Evolutionary conservation across 2,797 vertebrate species (phyloP).

Genomic region (Karalla daura): DNA sequence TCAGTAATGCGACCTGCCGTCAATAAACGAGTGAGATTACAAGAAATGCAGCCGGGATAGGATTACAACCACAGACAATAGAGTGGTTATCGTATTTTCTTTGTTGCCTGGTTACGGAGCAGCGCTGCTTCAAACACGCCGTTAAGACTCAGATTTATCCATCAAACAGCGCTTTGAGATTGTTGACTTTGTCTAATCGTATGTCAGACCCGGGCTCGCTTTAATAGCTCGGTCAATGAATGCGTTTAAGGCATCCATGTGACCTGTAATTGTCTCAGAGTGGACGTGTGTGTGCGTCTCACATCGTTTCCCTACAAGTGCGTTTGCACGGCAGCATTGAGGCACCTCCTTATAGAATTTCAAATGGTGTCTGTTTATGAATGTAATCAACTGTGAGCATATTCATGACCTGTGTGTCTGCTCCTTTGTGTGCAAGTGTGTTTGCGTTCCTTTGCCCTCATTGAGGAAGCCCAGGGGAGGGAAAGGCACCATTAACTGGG

Average conservation of each 20-base stretch:
- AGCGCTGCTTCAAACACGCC: constrained; percentile 44
- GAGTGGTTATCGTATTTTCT: constrained; percentile 60
- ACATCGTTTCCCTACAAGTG: not conserved
- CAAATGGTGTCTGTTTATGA: constrained; percentile 2
- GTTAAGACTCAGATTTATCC: constrained; percentile 52
- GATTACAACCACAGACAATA: constrained; percentile 33
- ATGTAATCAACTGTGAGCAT: constrained; percentile 3
- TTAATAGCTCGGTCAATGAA: constrained; percentile 10
- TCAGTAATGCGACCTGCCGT: constrained; percentile 36
- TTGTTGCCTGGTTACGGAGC: constrained; percentile 72
- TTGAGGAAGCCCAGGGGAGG: constrained; percentile 60
- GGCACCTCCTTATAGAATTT: not conserved
- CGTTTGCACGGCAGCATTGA: not conserved
- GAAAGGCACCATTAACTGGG: constrained; percentile 64
- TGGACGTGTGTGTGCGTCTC: not conserved
- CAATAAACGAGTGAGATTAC: constrained; percentile 47
- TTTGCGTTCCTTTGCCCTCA: constrained; percentile 30
- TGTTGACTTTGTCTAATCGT: constrained; percentile 49
- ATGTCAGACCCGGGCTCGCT: constrained; percentile 9
- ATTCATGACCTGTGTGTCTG: constrained; percentile 11
- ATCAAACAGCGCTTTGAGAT: constrained; percentile 24
- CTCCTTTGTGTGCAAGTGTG: constrained; percentile 12
- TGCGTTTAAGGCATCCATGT: constrained; percentile 6
- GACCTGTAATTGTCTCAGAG: not conserved
- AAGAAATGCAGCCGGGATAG: constrained; percentile 32